phyloP scores from a whole-genome alignment of 2,888 invertebrate species.

The Drosophila quasianomalipes region DNA sequence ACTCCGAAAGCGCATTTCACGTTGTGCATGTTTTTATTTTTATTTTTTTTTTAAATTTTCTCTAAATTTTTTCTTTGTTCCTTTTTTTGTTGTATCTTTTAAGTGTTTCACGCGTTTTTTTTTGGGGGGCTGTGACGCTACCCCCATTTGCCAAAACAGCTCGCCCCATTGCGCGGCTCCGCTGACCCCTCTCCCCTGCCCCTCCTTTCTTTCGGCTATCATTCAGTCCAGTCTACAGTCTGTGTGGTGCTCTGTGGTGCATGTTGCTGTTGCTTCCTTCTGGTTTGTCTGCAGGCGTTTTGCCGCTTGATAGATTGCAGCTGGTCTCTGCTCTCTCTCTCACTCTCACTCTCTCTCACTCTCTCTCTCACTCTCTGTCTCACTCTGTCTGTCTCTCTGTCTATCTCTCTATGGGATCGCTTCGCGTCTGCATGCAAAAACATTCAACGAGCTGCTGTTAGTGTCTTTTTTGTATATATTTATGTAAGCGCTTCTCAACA shows the following conservation, averaged over 20 bases:
- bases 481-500: conserved; percentile 59
- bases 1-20: not conserved
- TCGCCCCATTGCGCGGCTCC: not conserved
- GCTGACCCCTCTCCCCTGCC: not conserved
- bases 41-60: conserved; percentile 5
- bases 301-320: conserved; percentile 76
- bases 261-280: conserved; percentile 36
- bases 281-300: conserved; percentile 74
- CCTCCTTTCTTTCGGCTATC: not conserved
- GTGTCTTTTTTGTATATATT: conserved; percentile 15
- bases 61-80: conserved; percentile 9
- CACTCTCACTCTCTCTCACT: not conserved
- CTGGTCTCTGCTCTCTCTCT: conserved; percentile 45
- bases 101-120: conserved; percentile 52
- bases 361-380: not conserved
- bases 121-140: conserved; percentile 13
- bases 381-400: not conserved
- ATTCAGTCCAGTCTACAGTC: not conserved
- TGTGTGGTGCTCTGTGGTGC: conserved; percentile 24
- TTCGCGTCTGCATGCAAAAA: conserved; percentile 50
- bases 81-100: conserved; percentile 18
- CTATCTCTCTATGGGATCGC: conserved; percentile 11
- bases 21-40: conserved; percentile 1
- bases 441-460: conserved; percentile 38
- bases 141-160: not conserved